phyloP scores from a whole-genome alignment of 2,888 invertebrate species.

The Mimumesa dahlbomi region DNA sequence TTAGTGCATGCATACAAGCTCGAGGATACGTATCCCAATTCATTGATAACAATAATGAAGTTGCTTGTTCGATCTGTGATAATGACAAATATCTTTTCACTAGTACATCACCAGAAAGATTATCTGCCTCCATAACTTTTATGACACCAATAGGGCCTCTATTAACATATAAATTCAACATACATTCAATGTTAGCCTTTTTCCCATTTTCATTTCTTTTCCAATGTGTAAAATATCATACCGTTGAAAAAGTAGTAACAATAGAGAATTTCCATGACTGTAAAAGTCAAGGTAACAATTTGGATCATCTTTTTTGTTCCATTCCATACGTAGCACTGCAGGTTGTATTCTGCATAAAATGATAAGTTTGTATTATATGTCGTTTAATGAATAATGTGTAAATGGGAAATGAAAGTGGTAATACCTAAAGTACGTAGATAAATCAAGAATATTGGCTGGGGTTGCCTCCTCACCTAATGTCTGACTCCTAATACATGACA shows the following conservation, averaged over 20 bases:
- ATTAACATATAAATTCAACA: slow-evolving; percentile 43
- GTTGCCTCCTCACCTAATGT: slow-evolving; percentile 85
- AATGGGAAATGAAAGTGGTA: neutral
- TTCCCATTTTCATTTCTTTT: neutral
- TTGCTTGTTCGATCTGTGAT: slow-evolving; percentile 86
- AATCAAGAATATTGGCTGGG: slow-evolving; percentile 84
- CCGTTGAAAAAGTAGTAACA: slow-evolving; percentile 84
- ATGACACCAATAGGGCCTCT: slow-evolving; percentile 84
- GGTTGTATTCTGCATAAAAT: slow-evolving; percentile 83
- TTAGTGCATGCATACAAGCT: slow-evolving; percentile 88
- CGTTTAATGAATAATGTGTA: neutral
- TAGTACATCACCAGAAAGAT: slow-evolving; percentile 83
- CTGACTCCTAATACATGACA: slow-evolving; percentile 86
- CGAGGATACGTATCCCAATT: slow-evolving; percentile 91
- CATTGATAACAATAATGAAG: slow-evolving; percentile 85
- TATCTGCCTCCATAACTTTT: slow-evolving; percentile 82
- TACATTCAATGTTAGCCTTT: slow-evolving; percentile 9
- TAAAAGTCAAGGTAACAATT: slow-evolving; percentile 77
- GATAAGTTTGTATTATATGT: slow-evolving; percentile 34
- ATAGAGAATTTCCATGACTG: slow-evolving; percentile 81
- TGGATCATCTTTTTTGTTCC: slow-evolving; percentile 82
- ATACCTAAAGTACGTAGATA: slow-evolving; percentile 84
- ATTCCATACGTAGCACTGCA: slow-evolving; percentile 82
- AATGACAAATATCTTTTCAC: slow-evolving; percentile 85
- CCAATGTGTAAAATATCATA: slow-evolving; percentile 56